A percentile compares a stretch with the other conserved stretches of the same genome.
Evolutionary conservation across 1,140 invertebrate genomes (phyloP).

Genomic region (Potamilus streckersoni): DNA sequence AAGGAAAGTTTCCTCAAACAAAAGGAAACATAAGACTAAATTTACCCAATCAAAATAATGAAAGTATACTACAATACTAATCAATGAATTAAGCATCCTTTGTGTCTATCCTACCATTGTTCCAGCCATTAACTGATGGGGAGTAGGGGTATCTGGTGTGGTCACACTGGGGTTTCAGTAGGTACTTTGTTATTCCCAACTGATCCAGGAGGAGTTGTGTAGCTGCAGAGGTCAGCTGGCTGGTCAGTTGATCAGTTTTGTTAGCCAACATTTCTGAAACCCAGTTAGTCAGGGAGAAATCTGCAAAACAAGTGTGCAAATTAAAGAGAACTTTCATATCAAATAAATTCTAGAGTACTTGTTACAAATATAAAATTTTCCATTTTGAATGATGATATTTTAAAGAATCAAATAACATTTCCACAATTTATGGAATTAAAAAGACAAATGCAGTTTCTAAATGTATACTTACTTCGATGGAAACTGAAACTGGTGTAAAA

Average conservation of each 20-base stretch:
- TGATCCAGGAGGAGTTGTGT: neutral
- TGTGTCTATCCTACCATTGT: conserved; percentile 5
- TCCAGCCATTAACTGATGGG: conserved; percentile 17
- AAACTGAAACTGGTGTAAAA: too few species aligned
- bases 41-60: neutral
- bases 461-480: too few species aligned
- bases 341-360: too few species aligned
- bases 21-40: neutral
- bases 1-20: neutral
- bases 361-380: too few species aligned
- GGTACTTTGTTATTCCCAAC: conserved; percentile 2
- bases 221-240: conserved; percentile 4
- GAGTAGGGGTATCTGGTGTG: conserved; percentile 7
- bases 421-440: too few species aligned
- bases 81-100: neutral
- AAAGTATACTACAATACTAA: neutral
- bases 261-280: neutral
- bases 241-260: neutral
- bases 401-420: too few species aligned
- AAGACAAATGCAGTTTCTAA: too few species aligned
- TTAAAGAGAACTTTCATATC: too few species aligned
- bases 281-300: conserved; percentile 18
- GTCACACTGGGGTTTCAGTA: conserved; percentile 13
- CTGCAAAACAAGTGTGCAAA: conserved; percentile 1
- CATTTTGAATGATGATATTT: too few species aligned